A percentile compares a stretch with the other conserved stretches of the same genome.
These are phyloP conservation scores for Volucella bombylans DNA, from an alignment of 2,888 invertebrate species.

Conservation along the genomic window DNA sequence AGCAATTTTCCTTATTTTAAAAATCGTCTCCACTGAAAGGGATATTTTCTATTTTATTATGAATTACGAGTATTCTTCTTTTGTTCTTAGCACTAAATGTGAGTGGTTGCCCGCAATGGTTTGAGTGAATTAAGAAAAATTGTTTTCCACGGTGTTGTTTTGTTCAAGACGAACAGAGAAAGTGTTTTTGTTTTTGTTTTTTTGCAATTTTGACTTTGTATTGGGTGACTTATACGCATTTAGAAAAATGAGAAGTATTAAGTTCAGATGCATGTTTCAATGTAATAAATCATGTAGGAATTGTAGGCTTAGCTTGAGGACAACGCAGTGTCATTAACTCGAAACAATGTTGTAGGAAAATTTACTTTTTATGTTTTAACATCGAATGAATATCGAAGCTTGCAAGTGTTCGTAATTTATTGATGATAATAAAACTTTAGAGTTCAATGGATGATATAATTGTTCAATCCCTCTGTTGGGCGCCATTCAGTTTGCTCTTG, in stretches of 20 bases:
- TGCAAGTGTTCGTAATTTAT: too few species aligned
- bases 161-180: background rate
- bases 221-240: slow-evolving; percentile 48
- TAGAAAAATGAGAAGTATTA: slow-evolving; percentile 43
- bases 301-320: slow-evolving; percentile 4
- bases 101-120: slow-evolving; percentile 19
- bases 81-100: slow-evolving; percentile 83
- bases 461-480: too few species aligned
- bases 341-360: background rate
- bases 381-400: background rate
- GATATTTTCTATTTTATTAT: slow-evolving; percentile 63
- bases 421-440: too few species aligned
- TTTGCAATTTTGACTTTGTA: slow-evolving; percentile 42
- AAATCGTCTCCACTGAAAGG: slow-evolving; percentile 13
- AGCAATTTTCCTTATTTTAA: slow-evolving; percentile 36
- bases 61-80: slow-evolving; percentile 79
- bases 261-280: slow-evolving; percentile 5
- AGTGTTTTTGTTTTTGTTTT: slow-evolving; percentile 15
- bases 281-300: slow-evolving; percentile 36
- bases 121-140: slow-evolving; percentile 60
- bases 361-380: background rate
- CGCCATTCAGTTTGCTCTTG: too few species aligned
- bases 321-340: slow-evolving; percentile 23
- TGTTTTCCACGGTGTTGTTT: slow-evolving; percentile 19
- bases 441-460: too few species aligned